Percentiles rank a stretch among this genome's conserved stretches.
Conservation (phyloP, 2,113 vertebrate species). For the Toxotes chatareus region DNA sequence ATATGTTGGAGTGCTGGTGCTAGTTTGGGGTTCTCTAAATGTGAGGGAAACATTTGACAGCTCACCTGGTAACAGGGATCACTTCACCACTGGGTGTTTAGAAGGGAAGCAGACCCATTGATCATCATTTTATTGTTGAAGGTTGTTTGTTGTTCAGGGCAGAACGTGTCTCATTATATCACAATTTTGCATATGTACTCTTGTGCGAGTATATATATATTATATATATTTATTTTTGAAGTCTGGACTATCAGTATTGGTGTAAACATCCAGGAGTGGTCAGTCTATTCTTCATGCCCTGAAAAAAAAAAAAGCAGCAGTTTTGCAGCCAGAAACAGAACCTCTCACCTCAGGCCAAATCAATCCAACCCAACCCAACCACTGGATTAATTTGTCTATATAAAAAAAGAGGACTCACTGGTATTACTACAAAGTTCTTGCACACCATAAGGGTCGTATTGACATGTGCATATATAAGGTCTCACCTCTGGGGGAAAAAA, state of each 20-base stretch:
- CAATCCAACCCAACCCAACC: neutral
- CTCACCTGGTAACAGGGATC: neutral
- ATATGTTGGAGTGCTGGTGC: neutral
- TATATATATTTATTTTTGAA: too few species aligned
- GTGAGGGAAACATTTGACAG: too few species aligned
- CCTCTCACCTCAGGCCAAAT: neutral
- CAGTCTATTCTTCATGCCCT: too few species aligned
- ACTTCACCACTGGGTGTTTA: conserved; percentile 30
- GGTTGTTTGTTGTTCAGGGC: too few species aligned
- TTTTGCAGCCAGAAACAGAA: neutral
- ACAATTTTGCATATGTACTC: neutral
- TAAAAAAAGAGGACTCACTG: neutral
- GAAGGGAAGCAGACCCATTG: neutral
- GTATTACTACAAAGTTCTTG: too few species aligned
- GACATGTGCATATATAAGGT: too few species aligned
- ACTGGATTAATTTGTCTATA: neutral
- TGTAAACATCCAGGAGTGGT: neutral
- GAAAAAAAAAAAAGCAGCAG: too few species aligned
- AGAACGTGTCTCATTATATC: neutral
- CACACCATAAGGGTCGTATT: too few species aligned
- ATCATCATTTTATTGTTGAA: neutral
- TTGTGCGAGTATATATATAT: neutral
- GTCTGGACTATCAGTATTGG: neutral
- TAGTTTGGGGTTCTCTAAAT: neutral
- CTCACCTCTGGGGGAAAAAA: too few species aligned